Evolutionary conservation across 2,113 vertebrate species (phyloP).

Genomic region (Cyanoramphus novaezelandiae): DNA sequence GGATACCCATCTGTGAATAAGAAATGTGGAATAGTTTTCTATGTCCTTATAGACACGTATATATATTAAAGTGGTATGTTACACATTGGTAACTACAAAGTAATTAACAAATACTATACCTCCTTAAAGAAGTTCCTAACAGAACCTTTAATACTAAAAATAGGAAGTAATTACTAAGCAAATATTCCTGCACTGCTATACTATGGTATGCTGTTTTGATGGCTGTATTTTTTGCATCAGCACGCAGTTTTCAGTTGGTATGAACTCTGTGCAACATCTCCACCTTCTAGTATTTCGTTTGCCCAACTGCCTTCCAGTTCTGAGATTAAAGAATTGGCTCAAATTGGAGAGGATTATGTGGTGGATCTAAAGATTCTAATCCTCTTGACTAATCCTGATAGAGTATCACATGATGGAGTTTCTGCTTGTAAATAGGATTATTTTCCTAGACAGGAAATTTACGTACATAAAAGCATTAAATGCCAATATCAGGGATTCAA

Average conservation of each 20-base stretch:
- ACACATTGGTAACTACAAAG: neutral
- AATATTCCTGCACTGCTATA: neutral
- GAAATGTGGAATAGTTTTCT: neutral
- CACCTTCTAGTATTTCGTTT: neutral
- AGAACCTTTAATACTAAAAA: neutral
- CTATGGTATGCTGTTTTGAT: fast-evolving
- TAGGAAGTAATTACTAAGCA: neutral
- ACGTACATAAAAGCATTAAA: neutral
- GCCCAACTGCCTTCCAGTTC: neutral
- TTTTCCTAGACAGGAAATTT: slow-evolving; percentile 42
- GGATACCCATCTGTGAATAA: neutral
- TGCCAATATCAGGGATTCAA: neutral
- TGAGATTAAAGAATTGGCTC: neutral
- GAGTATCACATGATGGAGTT: slow-evolving; percentile 25
- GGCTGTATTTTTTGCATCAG: neutral
- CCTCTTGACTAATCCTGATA: slow-evolving; percentile 27
- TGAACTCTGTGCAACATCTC: neutral
- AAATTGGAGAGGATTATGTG: neutral
- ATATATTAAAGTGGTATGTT: neutral
- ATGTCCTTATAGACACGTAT: no score
- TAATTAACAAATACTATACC: neutral
- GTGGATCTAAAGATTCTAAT: slow-evolving; percentile 18
- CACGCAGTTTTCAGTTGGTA: neutral
- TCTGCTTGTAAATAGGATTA: slow-evolving; percentile 54
- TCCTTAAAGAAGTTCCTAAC: neutral